These are phyloP conservation scores for Apotomis turbidana DNA, from an alignment of 2,888 invertebrate genomes.

Conservation along the genomic window DNA sequence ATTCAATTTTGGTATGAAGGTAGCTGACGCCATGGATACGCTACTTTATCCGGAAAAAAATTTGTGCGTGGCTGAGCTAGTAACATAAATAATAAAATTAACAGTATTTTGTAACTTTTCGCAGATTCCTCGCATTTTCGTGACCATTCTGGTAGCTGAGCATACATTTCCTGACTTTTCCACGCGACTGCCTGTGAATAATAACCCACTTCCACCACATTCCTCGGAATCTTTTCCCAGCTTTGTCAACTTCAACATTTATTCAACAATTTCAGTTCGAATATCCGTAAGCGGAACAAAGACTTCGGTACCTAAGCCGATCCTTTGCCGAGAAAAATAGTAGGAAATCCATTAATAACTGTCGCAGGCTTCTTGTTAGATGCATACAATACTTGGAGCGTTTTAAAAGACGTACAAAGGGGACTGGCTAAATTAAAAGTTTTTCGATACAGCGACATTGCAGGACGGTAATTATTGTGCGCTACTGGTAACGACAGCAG, in stretches of 20 bases:
- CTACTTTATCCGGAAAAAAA: too few relatives aligned
- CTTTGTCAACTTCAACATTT: constrained; percentile 41
- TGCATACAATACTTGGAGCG: constrained; percentile 83
- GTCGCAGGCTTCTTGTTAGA: constrained; percentile 82
- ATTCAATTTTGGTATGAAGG: too few relatives aligned
- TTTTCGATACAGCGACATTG: constrained; percentile 82
- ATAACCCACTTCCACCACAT: constrained; percentile 17
- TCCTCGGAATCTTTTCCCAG: constrained; percentile 37
- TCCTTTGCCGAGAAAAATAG: constrained; percentile 82
- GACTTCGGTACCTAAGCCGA: constrained; percentile 71
- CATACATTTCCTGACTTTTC: not conserved
- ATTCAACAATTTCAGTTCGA: constrained; percentile 46
- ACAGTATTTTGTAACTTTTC: not conserved
- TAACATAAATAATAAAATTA: too few relatives aligned
- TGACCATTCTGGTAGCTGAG: not conserved
- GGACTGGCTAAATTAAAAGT: constrained; percentile 84
- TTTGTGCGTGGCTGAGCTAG: too few relatives aligned
- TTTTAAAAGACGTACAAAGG: constrained; percentile 82
- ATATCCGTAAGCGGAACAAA: constrained; percentile 67
- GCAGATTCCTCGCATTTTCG: too few relatives aligned
- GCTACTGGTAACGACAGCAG: constrained; percentile 55
- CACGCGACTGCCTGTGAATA: not conserved
- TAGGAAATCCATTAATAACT: constrained; percentile 81
- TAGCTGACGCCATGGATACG: too few relatives aligned
- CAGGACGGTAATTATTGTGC: constrained; percentile 79